These are phyloP conservation scores for Hemichromis elongatus DNA, from an alignment of 2,113 vertebrate species.

Conservation along the genomic window DNA sequence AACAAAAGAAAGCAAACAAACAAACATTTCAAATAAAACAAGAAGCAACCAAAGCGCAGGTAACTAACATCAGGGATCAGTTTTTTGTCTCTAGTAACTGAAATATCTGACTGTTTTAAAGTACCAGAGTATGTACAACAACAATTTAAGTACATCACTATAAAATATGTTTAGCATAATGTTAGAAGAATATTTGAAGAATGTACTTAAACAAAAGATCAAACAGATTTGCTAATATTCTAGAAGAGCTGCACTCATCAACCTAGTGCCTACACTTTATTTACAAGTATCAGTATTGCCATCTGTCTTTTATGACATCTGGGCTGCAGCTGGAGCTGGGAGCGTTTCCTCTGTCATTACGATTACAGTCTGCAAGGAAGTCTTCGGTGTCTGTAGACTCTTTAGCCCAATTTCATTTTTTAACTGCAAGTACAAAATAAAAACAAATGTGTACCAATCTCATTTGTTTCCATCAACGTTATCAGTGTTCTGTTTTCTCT, in stretches of 20 bases:
- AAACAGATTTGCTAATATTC: not conserved
- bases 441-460: not conserved
- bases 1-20: not conserved
- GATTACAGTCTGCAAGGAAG: not conserved
- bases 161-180: rapidly evolving
- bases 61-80: not conserved
- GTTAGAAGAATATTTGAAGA: not conserved
- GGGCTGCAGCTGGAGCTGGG: constrained; percentile 36
- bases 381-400: not conserved
- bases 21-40: not conserved
- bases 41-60: not conserved
- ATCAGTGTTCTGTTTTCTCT: not conserved
- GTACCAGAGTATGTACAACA: not conserved
- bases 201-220: not conserved
- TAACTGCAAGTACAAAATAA: not conserved
- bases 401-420: not conserved
- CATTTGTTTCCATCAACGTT: not conserved
- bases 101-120: not conserved
- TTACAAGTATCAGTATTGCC: constrained; percentile 5
- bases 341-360: constrained; percentile 23
- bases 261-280: not conserved
- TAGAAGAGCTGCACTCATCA: not conserved
- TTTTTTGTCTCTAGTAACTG: not conserved
- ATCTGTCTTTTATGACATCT: constrained; percentile 36
- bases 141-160: not conserved